Base-by-base conservation (phyloP, 2,888 invertebrate genomes). In the Oxytorus armatus region DNA sequence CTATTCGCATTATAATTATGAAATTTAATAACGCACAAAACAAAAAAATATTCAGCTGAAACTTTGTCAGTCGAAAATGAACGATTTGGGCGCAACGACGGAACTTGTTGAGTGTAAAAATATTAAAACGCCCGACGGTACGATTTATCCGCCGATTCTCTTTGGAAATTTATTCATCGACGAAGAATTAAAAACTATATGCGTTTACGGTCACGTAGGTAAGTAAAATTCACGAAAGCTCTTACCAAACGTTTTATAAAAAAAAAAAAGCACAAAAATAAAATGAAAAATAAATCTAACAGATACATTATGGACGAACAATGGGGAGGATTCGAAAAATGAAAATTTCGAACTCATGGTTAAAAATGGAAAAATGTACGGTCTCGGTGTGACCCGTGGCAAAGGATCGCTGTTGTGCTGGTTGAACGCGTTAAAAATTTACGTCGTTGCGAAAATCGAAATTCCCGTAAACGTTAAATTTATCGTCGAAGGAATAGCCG, bases 191-290 rank as follows among this genome's bases (percentile, higher is more conserved):
- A 84, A 83, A 68, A 86, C 85, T 1, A 77, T 87, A 51, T 87
- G 87, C 65, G 80, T 87, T 69, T 87, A 87, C 21, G 87, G 86
- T 65, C 84, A 82, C 18, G 77, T 87, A 33, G 87, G 87, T 86
- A 61, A 47, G 79, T 77, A n/a, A 49, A 61, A 59, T 25, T 25
- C 10, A 10, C 44, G 29, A 16, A 14, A 10, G n/a, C n/a, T n/a
- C n/a, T n/a, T n/a, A n/a, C n/a, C n/a, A n/a, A n/a, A n/a, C n/a
- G n/a, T n/a, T n/a, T n/a, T n/a, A n/a, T n/a, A 33, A 47, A 47
- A 16, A 18, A 18, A 39, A 21, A 4, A 4, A 51, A 21, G 1
- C 7, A 51, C 1, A 51, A 21, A 11, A 10, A 21, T 21, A 10
- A 47, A 51, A 21, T 51, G 23, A 14, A 44, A 25, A 1, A 42